Base-by-base conservation (phyloP, 2,113 vertebrate genomes). In the Phylloscopus trochiloides region DNA sequence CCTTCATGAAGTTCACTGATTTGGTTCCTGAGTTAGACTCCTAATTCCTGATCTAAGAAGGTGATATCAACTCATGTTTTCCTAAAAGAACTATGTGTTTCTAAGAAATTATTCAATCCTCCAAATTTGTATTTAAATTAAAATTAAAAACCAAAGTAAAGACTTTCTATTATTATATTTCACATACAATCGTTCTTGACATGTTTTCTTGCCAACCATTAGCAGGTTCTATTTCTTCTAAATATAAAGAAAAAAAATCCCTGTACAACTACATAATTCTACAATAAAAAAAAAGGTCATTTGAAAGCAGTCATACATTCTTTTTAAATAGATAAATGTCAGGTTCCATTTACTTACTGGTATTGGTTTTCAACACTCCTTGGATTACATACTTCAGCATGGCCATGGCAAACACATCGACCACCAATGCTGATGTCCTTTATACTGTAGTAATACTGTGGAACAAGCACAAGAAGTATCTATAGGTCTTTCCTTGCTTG, bases 351-450 rank as follows among this genome's bases (percentile, higher is more conserved):
- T 96, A 98, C 98, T 97, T 93, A 99, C 98, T 96, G 97, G 73
- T 97, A 97, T 62, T 96, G 95, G 61, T 97, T 97, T 54, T 97
- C 98, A 54, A 84, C 76, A 78, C 96, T 96, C 58, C 93, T 96
- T 22, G 94, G 84, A 14, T 75, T 97, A 74, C 99, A 99, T 22
- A 92, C 96, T 71, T 98, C 98, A 31, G 99, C 99, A 43, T 99
- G 99, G 18, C 99, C 99, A 22, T 99, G 98, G 91, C 99, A 99
- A 88, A 99, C 98, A 95, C 99, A 99, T 36, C 97, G 98, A 42
- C 99, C 99, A 21, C 99, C 99, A 12, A 99, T 78, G 92, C 98
- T 99, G 97, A 99, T 99, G 96, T 99, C 99, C 97, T 99, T 99
- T 96, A 99, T 99, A 86, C 99, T 99, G 83, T 99, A 99, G 89